phyloP scores from a whole-genome alignment of 2,113 vertebrate genomes.

The Elephantulus edwardii region DNA sequence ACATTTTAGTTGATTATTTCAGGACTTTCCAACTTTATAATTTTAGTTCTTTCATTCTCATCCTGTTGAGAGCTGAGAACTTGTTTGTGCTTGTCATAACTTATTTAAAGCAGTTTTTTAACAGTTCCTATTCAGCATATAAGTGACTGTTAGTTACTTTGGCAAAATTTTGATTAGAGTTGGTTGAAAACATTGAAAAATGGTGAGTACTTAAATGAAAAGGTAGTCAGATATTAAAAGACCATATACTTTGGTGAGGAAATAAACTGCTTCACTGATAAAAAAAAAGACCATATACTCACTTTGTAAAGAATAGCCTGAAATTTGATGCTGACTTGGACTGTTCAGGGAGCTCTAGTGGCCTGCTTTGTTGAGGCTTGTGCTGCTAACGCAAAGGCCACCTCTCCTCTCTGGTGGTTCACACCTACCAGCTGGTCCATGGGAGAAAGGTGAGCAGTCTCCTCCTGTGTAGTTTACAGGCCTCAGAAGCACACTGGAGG shows the following conservation, averaged over 20 bases:
- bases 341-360: too few species aligned
- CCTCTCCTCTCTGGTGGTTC: too few species aligned
- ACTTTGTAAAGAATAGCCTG: slow-evolving; percentile 23
- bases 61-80: slow-evolving; percentile 51
- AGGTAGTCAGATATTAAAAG: slow-evolving; percentile 21
- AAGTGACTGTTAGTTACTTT: slow-evolving; percentile 28
- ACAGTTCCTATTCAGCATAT: slow-evolving; percentile 56
- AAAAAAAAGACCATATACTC: slow-evolving; percentile 45
- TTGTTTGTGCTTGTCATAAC: slow-evolving; percentile 72
- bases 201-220: slow-evolving; percentile 17
- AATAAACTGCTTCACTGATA: too few species aligned
- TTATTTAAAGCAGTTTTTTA: slow-evolving; percentile 59
- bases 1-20: slow-evolving; percentile 58
- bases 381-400: too few species aligned
- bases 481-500: too few species aligned
- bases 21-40: slow-evolving; percentile 52
- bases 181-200: slow-evolving; percentile 51
- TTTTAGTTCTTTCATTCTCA: slow-evolving; percentile 64
- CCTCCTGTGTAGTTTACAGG: too few species aligned
- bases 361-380: too few species aligned
- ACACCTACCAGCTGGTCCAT: too few species aligned
- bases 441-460: too few species aligned
- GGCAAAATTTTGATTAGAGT: slow-evolving; percentile 60
- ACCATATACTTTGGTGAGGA: too few species aligned
- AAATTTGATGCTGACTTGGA: slow-evolving; percentile 47